Evolutionary conservation across 2,888 invertebrate species (phyloP).

Genomic region (Cheilosia vulpina): DNA sequence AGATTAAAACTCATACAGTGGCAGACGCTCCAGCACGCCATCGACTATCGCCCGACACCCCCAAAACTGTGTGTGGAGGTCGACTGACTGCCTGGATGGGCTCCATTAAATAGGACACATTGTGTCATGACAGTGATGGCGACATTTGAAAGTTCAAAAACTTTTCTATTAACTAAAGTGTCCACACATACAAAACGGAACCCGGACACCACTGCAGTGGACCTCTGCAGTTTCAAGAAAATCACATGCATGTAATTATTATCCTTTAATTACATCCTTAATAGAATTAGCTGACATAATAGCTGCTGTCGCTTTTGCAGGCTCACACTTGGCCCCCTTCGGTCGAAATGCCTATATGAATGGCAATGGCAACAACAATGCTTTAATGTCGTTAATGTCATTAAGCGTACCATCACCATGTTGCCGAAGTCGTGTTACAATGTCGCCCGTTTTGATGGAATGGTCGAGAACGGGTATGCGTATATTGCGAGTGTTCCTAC

Average conservation of each 20-base stretch:
- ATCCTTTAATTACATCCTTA: constrained; percentile 71
- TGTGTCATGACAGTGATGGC: background rate
- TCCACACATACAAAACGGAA: background rate
- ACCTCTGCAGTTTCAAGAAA: constrained; percentile 34
- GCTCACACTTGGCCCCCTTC: background rate
- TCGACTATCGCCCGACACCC: constrained; percentile 6
- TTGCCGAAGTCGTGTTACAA: constrained; percentile 43
- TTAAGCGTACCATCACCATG: constrained; percentile 57
- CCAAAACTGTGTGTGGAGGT: background rate
- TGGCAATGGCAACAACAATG: constrained; percentile 19
- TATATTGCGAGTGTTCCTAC: constrained; percentile 5
- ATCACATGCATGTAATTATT: constrained; percentile 62
- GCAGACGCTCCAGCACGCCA: constrained; percentile 21
- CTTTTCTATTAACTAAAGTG: constrained; percentile 20
- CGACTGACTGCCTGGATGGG: constrained; percentile 22
- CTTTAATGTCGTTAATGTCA: constrained; percentile 67
- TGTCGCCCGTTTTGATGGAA: constrained; percentile 29
- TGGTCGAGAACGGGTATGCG: constrained; percentile 8
- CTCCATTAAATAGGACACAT: constrained; percentile 29
- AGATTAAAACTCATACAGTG: constrained; percentile 68
- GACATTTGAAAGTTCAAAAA: constrained; percentile 25
- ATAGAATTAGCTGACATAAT: constrained; percentile 72
- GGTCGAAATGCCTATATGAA: background rate
- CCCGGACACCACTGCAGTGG: no score
- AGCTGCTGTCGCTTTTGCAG: constrained; percentile 49